These are phyloP conservation scores for Nomada lathburiana DNA, from an alignment of 2,888 invertebrate genomes.

Conservation along the genomic window DNA sequence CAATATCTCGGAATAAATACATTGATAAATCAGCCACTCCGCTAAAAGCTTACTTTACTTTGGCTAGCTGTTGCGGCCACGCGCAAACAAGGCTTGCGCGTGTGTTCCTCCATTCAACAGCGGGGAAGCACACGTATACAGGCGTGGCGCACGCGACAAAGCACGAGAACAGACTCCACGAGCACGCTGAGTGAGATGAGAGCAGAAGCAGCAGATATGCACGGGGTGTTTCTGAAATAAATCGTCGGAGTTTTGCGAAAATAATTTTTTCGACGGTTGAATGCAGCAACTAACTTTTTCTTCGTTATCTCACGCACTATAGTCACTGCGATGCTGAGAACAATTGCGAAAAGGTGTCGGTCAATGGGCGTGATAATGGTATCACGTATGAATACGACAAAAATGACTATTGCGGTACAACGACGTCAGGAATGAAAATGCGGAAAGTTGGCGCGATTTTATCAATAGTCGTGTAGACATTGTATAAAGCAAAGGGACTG, in stretches of 20 bases:
- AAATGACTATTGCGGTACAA: no score
- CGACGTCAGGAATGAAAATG: no score
- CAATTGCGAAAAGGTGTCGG: no score
- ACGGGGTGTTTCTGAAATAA: constrained; percentile 35
- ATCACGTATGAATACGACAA: no score
- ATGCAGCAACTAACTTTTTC: no score
- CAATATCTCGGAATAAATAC: constrained; percentile 84
- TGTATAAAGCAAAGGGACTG: no score
- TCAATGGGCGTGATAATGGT: no score
- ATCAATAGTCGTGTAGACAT: no score
- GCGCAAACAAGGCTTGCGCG: constrained; percentile 76
- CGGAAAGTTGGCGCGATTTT: no score
- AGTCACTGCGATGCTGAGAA: no score
- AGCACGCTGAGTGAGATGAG: neutral
- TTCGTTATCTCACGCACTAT: no score
- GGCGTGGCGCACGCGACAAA: constrained; percentile 9
- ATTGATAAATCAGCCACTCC: constrained; percentile 84
- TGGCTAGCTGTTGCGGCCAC: constrained; percentile 77
- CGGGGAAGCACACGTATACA: constrained; percentile 39
- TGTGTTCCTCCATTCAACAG: constrained; percentile 53
- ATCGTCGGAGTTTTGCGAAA: neutral
- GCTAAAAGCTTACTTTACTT: constrained; percentile 84
- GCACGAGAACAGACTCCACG: neutral
- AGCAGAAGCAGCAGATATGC: neutral
- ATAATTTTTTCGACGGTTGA: neutral